phyloP scores from a whole-genome alignment of 2,113 vertebrate species.

The Geococcyx californianus region DNA sequence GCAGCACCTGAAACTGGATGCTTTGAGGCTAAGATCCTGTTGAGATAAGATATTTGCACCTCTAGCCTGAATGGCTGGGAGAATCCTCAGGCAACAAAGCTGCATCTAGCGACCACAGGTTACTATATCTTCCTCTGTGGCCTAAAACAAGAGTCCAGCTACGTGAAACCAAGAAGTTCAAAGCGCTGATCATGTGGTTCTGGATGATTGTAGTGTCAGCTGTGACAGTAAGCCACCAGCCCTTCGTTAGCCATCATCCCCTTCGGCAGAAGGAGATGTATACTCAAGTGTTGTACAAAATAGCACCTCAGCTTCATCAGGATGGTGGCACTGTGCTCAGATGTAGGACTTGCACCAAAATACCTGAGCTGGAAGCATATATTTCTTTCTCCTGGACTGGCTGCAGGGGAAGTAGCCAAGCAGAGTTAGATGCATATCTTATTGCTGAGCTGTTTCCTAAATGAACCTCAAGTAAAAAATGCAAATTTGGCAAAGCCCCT shows the following conservation, averaged over 20 bases:
- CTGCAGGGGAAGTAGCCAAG: background rate
- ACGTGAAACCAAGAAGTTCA: background rate
- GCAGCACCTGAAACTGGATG: constrained; percentile 26
- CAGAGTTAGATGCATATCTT: background rate
- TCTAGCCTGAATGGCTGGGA: background rate
- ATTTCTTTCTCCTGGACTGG: background rate
- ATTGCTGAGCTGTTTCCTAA: background rate
- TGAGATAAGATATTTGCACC: background rate
- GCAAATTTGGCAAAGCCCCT: background rate
- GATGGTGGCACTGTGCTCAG: background rate
- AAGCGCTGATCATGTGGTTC: background rate
- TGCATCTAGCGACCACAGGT: background rate
- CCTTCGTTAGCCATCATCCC: background rate
- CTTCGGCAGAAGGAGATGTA: background rate
- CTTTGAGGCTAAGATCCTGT: background rate
- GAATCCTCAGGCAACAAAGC: background rate
- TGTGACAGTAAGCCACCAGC: background rate
- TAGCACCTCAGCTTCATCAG: background rate
- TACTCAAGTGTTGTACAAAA: background rate
- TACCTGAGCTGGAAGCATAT: background rate
- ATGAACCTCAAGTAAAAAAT: background rate
- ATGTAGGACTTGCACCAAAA: background rate
- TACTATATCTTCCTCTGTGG: background rate
- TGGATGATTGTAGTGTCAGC: background rate
- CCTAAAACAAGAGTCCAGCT: background rate